Evolutionary conservation across 2,888 invertebrate species (phyloP).

Genomic region (Metalampra italica): DNA sequence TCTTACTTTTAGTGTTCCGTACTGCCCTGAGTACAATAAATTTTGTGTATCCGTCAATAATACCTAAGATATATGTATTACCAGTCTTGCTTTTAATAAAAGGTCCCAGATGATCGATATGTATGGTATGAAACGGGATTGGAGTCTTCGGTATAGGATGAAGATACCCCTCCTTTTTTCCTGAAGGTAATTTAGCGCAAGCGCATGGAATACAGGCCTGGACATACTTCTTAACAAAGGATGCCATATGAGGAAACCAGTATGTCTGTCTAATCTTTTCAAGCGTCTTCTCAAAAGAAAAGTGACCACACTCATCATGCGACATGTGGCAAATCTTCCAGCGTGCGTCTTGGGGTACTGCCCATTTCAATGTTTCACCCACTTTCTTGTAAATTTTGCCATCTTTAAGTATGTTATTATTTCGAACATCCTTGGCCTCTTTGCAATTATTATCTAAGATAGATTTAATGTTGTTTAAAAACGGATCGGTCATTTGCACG

Average conservation of each 20-base stretch:
- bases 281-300: conserved; percentile 19
- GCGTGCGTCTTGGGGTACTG: conserved; percentile 3
- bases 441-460: conserved; percentile 4
- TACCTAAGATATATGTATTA: conserved; percentile 12
- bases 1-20: conserved; percentile 5
- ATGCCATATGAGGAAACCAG: conserved; percentile 16
- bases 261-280: conserved; percentile 10
- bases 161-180: conserved; percentile 8
- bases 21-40: conserved; percentile 8
- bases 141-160: conserved; percentile 4
- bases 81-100: conserved; percentile 11
- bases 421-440: conserved; percentile 6
- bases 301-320: conserved; percentile 25
- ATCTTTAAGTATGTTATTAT: conserved; percentile 1
- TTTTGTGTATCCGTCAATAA: conserved; percentile 13
- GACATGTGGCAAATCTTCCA: conserved; percentile 16
- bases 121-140: conserved; percentile 2
- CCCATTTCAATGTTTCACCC: conserved; percentile 1
- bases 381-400: conserved; percentile 7
- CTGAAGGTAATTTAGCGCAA: conserved; percentile 7
- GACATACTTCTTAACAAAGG: conserved; percentile 9
- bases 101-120: conserved; percentile 15
- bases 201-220: conserved; percentile 6
- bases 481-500: conserved; percentile 6
- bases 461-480: conserved; percentile 2